phyloP scores from a whole-genome alignment of 1,140 invertebrate species.

The Elymnias hypermnestra region DNA sequence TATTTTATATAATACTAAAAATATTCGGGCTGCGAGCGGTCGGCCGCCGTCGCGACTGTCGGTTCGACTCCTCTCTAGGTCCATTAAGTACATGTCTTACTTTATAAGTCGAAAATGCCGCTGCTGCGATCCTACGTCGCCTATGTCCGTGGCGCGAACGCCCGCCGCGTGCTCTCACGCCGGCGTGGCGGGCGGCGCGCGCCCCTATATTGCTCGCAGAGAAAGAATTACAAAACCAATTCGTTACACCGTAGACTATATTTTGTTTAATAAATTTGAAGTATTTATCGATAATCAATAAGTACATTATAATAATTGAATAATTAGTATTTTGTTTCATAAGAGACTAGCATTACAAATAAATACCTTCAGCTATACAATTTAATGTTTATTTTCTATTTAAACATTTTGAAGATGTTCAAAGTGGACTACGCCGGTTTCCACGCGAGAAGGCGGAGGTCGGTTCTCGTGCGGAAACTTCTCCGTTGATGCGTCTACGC shows the following conservation, averaged over 20 bases:
- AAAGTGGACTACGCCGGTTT: slow-evolving; percentile 65
- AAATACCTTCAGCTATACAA: slow-evolving; percentile 75
- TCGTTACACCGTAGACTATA: slow-evolving; percentile 72
- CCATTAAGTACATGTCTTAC: slow-evolving; percentile 68
- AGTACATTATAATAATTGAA: slow-evolving; percentile 76
- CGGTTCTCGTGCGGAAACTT: slow-evolving; percentile 58
- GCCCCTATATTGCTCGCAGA: slow-evolving; percentile 62
- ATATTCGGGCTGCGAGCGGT: slow-evolving; percentile 64
- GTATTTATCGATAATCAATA: slow-evolving; percentile 76
- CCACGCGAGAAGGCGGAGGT: slow-evolving; percentile 44
- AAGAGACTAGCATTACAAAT: slow-evolving; percentile 76
- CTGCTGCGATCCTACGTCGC: slow-evolving; percentile 67
- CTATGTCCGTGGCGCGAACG: slow-evolving; percentile 36
- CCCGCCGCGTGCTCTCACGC: slow-evolving; percentile 10
- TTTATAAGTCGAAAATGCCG: slow-evolving; percentile 70
- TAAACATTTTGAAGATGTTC: slow-evolving; percentile 73
- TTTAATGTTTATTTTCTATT: slow-evolving; percentile 73
- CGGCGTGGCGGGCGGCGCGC: slow-evolving; percentile 26
- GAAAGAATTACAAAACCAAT: slow-evolving; percentile 71
- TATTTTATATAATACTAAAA: slow-evolving; percentile 60
- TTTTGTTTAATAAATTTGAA: slow-evolving; percentile 73
- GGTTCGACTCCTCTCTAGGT: slow-evolving; percentile 51
- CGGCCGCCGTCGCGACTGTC: too few relatives aligned
- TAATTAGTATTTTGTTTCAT: slow-evolving; percentile 75
- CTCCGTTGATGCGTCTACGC: slow-evolving; percentile 59